Base-by-base conservation (phyloP, 2,113 vertebrate species). In the Sebastes schlegelii region DNA sequence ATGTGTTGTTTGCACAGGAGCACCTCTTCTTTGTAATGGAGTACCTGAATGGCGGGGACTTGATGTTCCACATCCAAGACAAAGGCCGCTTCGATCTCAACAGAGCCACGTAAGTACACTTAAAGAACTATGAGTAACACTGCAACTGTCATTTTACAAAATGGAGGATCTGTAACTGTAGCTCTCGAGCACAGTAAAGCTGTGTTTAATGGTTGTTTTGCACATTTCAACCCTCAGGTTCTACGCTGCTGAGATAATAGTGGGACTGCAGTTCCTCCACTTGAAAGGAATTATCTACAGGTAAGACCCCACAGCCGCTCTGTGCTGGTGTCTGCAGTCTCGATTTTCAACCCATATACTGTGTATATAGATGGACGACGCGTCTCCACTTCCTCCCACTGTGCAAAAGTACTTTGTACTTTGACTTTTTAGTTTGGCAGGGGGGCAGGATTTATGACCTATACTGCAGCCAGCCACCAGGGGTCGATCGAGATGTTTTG, bases 1-100 rank as follows among this genome's bases (percentile, higher is more conserved):
- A 68, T 61, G 46, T 86, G 51, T 83, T 76, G 54, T 85, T 79
- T 89, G 1, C 75, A 80, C 90, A 99, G 98, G 98, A 99, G 74
- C 98, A 99, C 85, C 95, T 99, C 79, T 99, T 99, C 94, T 99
- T 99, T 19, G 97, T 99, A 40, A 99, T 99, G 98, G 98, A 99
- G 92, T 99, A 99, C 89, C 95, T 99, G 93, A 99, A 98, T 0
- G 98, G 98, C 12, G 98, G 98, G 3, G 98, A 99, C 79, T 92
- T 99, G 85, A 99, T 99, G 98, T 99, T 97, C 92, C 98, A 99
- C 92, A 99, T 99, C 91, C 98, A 99, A 77, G 98, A 98, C 88
- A 99, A 99, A 92, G 98, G 98, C 34, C 97, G 97, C 26, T 99
- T 99, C 5, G 97, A 99, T 81, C 92, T 97, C 73, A 96, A 94